Base-by-base conservation (phyloP, 2,888 invertebrate species). In the Allophyes oxyacanthae region DNA sequence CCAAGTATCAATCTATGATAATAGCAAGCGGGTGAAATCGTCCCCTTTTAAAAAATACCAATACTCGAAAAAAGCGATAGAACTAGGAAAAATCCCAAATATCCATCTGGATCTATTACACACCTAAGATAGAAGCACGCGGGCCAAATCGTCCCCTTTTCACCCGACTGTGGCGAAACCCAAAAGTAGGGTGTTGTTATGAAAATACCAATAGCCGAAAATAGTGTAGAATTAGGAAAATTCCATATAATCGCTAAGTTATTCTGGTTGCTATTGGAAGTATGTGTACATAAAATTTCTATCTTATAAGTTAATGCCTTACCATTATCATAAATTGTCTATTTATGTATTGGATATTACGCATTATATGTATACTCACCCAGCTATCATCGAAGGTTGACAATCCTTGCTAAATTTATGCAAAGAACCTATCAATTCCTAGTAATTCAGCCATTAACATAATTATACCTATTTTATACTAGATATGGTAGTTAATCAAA, bases 401-500 rank as follows among this genome's bases (percentile, higher is more conserved):
- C 9, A 26, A 37, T 28, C 10, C 10, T 52, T 36, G 7, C 10
- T 25, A 9, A 20, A 32, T 9, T 20, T 9, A 2, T 30, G 11
- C 32, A n/a, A 46, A 43, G 32, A n/a, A 13, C 14, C 14, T 42
- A 45, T 37, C 41, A 4, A 41, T 51, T 15, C 41, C 33, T 41
- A 10, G 6, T 52, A 36, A 33, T 25, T 30, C 44, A 44, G 62
- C 11, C 38, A 15, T 30, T 6, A 43, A 20, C 13, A 45, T 45
- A 52, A 46, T 38, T 14, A 36, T 14, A 62, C 43, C 14, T 64
- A 13, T 48, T 52, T 9, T 54, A 14, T 6, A 33, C 41, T 63
- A 68, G 44, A 63, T 42, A 43, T 46, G 69, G 43, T 68, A 6
- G 7, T 3, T 4, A 20, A 20, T 20, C n/a, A n/a, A 42, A 33